These are phyloP conservation scores for Balanococcus diminutus DNA, from an alignment of 2,888 invertebrate species.

Conservation along the genomic window DNA sequence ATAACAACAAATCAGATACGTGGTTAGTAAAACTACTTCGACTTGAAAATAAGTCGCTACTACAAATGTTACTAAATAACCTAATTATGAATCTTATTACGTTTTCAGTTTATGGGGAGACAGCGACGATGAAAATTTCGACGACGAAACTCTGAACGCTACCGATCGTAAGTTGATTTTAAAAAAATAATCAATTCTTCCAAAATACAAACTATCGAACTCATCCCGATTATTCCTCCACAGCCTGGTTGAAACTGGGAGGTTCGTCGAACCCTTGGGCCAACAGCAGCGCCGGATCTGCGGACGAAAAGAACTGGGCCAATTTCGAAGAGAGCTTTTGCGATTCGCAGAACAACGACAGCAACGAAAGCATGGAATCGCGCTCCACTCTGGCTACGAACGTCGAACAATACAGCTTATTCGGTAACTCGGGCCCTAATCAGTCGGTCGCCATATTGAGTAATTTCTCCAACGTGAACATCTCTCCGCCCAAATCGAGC, in stretches of 20 bases:
- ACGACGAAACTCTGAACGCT: conserved; percentile 11
- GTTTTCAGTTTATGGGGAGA: conserved; percentile 40
- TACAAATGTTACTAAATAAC: too few relatives aligned
- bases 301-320: conserved; percentile 42
- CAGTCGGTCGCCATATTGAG: conserved; percentile 18
- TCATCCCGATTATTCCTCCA: not conserved
- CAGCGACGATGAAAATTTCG: conserved; percentile 47
- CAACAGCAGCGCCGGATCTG: not conserved
- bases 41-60: too few relatives aligned
- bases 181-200: not conserved
- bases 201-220: too few relatives aligned
- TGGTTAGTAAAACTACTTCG: not conserved
- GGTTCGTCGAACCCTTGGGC: conserved; percentile 45
- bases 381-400: conserved; percentile 10
- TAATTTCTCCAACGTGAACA: conserved; percentile 29
- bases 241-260: conserved; percentile 52
- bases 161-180: conserved; percentile 37
- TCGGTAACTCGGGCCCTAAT: not conserved
- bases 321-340: conserved; percentile 56
- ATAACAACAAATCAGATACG: not conserved
- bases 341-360: conserved; percentile 13
- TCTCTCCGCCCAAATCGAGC: not conserved
- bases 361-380: not conserved
- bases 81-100: not conserved
- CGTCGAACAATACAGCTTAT: conserved; percentile 3